phyloP scores from a whole-genome alignment of 1,140 invertebrate genomes.

The Fopius arisanus region DNA sequence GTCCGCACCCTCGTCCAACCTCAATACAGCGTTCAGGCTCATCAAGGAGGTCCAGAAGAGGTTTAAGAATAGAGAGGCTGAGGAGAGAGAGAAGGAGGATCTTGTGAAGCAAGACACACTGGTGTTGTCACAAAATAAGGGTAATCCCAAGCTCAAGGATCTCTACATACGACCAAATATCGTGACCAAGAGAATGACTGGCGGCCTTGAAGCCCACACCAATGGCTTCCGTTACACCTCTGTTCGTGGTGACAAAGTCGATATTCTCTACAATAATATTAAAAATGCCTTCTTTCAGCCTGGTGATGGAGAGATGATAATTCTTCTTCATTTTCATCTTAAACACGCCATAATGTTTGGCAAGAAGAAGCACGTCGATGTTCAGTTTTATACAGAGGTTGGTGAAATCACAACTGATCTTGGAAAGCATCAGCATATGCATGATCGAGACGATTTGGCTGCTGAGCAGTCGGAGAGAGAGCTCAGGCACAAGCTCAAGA shows the following conservation, averaged over 20 bases:
- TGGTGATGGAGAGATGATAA: constrained; percentile 99
- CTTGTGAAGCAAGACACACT: constrained; percentile 98
- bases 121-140: constrained; percentile 94
- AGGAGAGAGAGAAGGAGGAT: constrained; percentile 98
- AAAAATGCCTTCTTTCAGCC: constrained; percentile 99
- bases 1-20: constrained; percentile 91
- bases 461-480: constrained; percentile 98
- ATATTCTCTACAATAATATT: constrained; percentile 99
- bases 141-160: constrained; percentile 98
- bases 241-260: constrained; percentile 97
- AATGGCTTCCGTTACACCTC: constrained; percentile 99
- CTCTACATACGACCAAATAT: constrained; percentile 98
- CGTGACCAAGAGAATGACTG: constrained; percentile 96
- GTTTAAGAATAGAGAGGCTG: constrained; percentile 97
- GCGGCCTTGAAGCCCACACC: constrained; percentile 88
- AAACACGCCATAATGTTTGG: constrained; percentile 99
- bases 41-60: constrained; percentile 99
- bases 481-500: constrained; percentile 93
- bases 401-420: constrained; percentile 99
- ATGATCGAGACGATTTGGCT: constrained; percentile 97
- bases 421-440: constrained; percentile 99
- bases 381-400: constrained; percentile 99
- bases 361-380: constrained; percentile 98
- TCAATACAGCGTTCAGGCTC: constrained; percentile 95
- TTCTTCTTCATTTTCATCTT: constrained; percentile 97